Conservation (phyloP, 2,113 vertebrate genomes). For the Chaetodon auriga region DNA sequence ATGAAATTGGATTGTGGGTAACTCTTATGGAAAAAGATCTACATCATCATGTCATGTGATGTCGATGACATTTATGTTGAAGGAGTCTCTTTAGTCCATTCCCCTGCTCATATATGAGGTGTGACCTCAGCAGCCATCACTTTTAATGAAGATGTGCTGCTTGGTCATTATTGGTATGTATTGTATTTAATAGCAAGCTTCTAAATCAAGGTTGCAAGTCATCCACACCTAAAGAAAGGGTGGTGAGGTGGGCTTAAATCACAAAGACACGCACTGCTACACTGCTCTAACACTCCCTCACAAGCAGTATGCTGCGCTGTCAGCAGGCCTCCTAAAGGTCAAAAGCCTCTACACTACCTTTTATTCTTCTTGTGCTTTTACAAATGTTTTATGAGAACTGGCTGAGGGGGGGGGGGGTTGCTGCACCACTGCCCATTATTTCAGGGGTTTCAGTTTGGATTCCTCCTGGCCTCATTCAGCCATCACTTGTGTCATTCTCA, state of each 20-base stretch:
- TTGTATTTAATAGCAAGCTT: not conserved
- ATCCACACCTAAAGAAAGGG: not conserved
- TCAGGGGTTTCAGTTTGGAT: not conserved
- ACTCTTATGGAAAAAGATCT: too few relatives aligned
- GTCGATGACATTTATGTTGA: too few relatives aligned
- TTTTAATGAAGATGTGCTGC: too few relatives aligned
- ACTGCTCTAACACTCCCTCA: not conserved
- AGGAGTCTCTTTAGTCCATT: too few relatives aligned
- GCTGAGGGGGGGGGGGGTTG: not conserved
- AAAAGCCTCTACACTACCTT: not conserved
- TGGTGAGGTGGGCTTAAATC: not conserved
- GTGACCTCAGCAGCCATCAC: too few relatives aligned
- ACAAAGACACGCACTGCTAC: not conserved
- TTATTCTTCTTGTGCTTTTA: not conserved
- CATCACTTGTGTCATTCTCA: not conserved
- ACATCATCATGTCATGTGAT: too few relatives aligned
- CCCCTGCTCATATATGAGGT: too few relatives aligned
- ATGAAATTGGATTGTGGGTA: too few relatives aligned
- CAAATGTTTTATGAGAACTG: not conserved
- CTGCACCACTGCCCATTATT: not conserved
- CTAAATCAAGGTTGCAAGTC: too few relatives aligned
- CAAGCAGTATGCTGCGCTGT: not conserved
- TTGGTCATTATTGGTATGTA: too few relatives aligned
- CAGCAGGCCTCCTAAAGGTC: not conserved
- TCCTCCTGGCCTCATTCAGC: not conserved